Evolutionary conservation across 2,888 invertebrate species (phyloP).

Genomic region (Lumbricus terrestris): DNA sequence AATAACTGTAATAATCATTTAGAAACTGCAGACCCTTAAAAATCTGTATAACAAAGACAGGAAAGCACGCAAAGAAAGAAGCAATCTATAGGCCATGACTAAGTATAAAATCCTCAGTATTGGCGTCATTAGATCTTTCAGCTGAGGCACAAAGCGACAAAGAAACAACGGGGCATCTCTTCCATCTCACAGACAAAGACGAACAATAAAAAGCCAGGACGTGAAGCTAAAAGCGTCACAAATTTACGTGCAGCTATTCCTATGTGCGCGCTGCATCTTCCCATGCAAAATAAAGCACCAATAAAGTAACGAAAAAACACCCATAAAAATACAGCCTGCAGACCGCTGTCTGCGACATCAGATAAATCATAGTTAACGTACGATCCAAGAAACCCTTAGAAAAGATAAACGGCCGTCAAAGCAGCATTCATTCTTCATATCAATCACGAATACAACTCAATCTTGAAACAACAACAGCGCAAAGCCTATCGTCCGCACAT

Average conservation of each 20-base stretch:
- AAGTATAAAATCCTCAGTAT: not conserved
- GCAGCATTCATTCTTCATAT: not conserved
- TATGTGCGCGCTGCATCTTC: not conserved
- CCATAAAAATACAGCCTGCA: not conserved
- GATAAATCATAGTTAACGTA: not conserved
- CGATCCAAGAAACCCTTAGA: not conserved
- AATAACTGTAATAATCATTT: no score
- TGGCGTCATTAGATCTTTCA: not conserved
- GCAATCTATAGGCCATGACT: not conserved
- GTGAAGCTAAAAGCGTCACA: no score
- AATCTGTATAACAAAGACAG: not conserved
- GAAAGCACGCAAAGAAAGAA: not conserved
- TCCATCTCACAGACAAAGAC: not conserved
- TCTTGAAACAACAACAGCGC: not conserved
- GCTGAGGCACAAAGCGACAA: not conserved
- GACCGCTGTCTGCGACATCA: not conserved
- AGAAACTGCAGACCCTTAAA: not conserved
- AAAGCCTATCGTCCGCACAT: no score
- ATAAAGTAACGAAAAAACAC: not conserved
- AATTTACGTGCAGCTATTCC: not conserved
- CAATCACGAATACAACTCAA: not conserved
- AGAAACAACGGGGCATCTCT: not conserved
- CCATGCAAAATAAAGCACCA: not conserved
- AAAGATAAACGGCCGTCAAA: not conserved
- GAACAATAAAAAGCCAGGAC: not conserved